phyloP scores from a whole-genome alignment of 2,113 vertebrate genomes.

The Scopus umbretta region DNA sequence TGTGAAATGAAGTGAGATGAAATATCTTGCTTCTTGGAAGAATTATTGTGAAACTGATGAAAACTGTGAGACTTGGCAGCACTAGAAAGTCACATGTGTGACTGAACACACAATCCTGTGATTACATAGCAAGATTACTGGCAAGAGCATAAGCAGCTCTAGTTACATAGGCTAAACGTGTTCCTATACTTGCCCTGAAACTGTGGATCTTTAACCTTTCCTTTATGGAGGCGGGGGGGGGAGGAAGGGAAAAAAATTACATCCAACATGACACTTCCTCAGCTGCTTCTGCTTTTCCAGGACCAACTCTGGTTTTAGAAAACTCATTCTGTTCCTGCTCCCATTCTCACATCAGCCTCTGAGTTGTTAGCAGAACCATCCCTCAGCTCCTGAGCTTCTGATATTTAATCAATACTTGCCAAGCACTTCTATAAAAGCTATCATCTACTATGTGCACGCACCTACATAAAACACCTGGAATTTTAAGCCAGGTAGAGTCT shows the following conservation, averaged over 20 bases:
- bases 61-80: not conserved
- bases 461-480: fast-evolving
- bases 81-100: not conserved
- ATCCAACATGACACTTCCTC: fast-evolving
- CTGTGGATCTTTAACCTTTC: not conserved
- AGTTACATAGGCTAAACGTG: not conserved
- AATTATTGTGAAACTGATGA: not conserved
- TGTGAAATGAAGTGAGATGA: not conserved
- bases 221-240: too few species aligned
- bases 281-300: not conserved
- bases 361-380: too few species aligned
- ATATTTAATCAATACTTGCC: not conserved
- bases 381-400: not conserved
- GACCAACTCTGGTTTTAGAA: not conserved
- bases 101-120: not conserved
- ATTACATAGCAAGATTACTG: not conserved
- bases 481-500: not conserved
- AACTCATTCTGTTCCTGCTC: not conserved
- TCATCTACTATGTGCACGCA: fast-evolving
- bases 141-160: not conserved
- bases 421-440: not conserved
- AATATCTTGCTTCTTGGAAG: not conserved
- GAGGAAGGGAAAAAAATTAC: too few species aligned
- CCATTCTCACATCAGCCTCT: not conserved
- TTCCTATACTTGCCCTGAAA: not conserved